These are phyloP conservation scores for Equus przewalskii DNA, from an alignment of 2,113 vertebrate species.

Conservation along the genomic window DNA sequence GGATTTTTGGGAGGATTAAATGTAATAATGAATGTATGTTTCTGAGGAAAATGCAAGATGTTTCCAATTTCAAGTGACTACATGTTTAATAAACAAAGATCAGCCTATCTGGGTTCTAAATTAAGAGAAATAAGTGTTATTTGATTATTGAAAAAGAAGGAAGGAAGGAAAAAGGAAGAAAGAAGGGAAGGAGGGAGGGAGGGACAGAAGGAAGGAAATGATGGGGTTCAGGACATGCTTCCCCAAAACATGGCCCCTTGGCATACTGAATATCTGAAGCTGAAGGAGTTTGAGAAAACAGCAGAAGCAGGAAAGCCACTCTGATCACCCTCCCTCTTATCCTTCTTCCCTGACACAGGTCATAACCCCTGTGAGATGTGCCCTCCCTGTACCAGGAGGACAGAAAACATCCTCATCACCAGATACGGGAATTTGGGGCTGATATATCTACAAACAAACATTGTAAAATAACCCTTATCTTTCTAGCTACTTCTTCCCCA, in stretches of 20 bases:
- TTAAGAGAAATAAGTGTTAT: neutral
- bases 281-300: neutral
- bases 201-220: neutral
- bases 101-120: neutral
- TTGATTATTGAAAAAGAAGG: neutral
- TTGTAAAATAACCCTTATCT: too few species aligned
- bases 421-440: too few species aligned
- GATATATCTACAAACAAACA: neutral
- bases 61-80: neutral
- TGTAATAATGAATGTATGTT: rapidly evolving
- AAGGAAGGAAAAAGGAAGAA: too few species aligned
- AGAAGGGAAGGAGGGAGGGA: neutral
- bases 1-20: too few species aligned
- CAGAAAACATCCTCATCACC: neutral
- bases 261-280: neutral
- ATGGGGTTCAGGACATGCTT: neutral
- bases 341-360: rapidly evolving
- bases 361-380: neutral
- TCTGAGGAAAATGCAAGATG: neutral
- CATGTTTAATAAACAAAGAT: neutral
- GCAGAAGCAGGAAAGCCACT: neutral
- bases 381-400: neutral
- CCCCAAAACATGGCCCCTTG: neutral
- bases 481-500: neutral
- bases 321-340: neutral